Evolutionary conservation across 2,888 invertebrate species (phyloP).

Genomic region (Polylopha cassiicola): DNA sequence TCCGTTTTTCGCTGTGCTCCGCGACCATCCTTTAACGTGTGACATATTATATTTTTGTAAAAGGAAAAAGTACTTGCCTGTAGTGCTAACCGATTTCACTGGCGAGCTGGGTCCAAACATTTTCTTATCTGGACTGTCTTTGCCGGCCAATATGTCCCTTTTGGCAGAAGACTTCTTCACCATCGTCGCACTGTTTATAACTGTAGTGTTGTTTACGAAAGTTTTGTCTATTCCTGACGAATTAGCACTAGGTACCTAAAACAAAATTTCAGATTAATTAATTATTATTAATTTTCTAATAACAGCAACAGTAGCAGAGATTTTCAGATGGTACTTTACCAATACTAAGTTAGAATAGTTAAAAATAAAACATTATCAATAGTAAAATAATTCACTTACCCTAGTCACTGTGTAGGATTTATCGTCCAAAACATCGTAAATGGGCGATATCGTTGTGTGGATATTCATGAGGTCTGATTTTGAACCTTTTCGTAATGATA

Average conservation of each 20-base stretch:
- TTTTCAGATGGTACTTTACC: too few species aligned
- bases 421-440: slow-evolving; percentile 56
- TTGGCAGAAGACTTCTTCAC: slow-evolving; percentile 49
- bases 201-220: slow-evolving; percentile 47
- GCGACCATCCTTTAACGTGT: too few species aligned
- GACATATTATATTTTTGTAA: too few species aligned
- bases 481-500: slow-evolving; percentile 38
- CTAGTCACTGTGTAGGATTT: slow-evolving; percentile 53
- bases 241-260: slow-evolving; percentile 34
- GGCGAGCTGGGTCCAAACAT: slow-evolving; percentile 31
- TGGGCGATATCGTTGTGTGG: slow-evolving; percentile 66
- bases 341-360: too few species aligned
- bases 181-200: slow-evolving; percentile 58
- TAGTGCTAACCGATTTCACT: slow-evolving; percentile 36
- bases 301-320: too few species aligned
- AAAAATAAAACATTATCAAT: too few species aligned
- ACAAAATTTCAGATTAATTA: too few species aligned
- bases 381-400: too few species aligned
- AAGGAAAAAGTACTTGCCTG: slow-evolving; percentile 44
- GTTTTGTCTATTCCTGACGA: slow-evolving; percentile 41
- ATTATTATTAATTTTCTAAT: too few species aligned
- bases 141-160: slow-evolving; percentile 52
- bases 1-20: too few species aligned
- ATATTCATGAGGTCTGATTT: slow-evolving; percentile 51
- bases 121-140: slow-evolving; percentile 50